phyloP scores from a whole-genome alignment of 1,140 invertebrate genomes.

The Nylanderia fulva region DNA sequence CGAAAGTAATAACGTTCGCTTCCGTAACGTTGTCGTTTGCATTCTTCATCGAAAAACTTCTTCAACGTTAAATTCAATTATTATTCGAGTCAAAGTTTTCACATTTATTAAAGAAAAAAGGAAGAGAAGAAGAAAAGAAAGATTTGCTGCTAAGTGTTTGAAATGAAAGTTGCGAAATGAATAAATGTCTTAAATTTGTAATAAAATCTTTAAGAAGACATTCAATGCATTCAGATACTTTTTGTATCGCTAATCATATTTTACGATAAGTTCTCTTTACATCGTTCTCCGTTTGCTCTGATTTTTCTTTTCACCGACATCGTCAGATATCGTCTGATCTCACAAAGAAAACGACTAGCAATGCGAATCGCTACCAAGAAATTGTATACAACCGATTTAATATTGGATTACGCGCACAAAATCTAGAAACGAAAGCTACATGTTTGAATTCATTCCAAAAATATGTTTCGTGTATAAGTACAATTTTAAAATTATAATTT shows the following conservation, averaged over 20 bases:
- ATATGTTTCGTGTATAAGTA: not conserved
- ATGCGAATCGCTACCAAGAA: conserved; percentile 1
- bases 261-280: not conserved
- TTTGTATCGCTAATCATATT: conserved; percentile 18
- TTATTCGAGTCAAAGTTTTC: conserved; percentile 31
- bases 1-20: conserved; percentile 72
- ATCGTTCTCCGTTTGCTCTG: not conserved
- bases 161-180: not conserved
- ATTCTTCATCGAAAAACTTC: conserved; percentile 51
- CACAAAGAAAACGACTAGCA: conserved; percentile 1
- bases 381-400: not conserved
- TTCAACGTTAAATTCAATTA: conserved; percentile 41
- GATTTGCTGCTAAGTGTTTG: not conserved
- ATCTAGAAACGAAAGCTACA: not conserved
- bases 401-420: not conserved
- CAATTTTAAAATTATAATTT: conserved; percentile 32
- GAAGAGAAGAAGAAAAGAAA: not conserved
- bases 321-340: not conserved
- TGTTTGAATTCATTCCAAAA: not conserved
- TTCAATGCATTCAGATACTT: not conserved
- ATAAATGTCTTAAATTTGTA: not conserved
- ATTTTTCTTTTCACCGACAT: not conserved
- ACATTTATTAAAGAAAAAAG: conserved; percentile 23
- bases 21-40: conserved; percentile 63
- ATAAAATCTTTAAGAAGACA: not conserved